Conservation (phyloP, 2,888 invertebrate genomes). For the Tholera decimalis region DNA sequence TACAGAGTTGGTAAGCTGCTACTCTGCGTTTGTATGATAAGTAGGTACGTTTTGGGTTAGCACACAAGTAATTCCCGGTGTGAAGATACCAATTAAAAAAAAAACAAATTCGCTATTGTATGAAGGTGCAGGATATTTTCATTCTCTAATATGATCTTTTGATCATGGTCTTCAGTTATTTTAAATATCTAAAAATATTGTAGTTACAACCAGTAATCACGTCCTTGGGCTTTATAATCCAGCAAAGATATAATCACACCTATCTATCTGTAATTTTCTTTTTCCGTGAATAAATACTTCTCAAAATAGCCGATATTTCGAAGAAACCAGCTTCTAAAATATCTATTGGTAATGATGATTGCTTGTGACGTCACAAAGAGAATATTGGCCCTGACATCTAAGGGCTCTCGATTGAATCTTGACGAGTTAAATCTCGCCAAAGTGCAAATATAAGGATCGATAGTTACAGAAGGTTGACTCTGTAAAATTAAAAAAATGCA, state of each 20-base stretch:
- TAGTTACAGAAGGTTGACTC: background rate
- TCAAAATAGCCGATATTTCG: background rate
- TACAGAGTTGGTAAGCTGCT: too few species aligned
- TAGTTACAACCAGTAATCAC: background rate
- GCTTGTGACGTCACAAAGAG: conserved; percentile 30
- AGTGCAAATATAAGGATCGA: conserved; percentile 20
- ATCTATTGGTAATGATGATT: conserved; percentile 14
- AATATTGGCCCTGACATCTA: conserved; percentile 24
- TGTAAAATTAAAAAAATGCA: background rate
- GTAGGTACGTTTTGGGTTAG: too few species aligned
- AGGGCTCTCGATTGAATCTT: conserved; percentile 27
- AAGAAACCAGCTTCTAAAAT: background rate
- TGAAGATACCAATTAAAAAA: too few species aligned
- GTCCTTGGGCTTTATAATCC: background rate
- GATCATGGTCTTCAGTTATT: too few species aligned
- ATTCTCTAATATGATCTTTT: too few species aligned
- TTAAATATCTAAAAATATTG: background rate
- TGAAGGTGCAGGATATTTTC: too few species aligned
- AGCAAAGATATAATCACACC: background rate
- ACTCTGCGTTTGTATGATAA: too few species aligned
- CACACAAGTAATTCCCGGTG: too few species aligned
- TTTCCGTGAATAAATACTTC: background rate
- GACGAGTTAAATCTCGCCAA: conserved; percentile 27
- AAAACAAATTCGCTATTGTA: too few species aligned
- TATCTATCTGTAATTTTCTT: background rate